Evolutionary conservation across 2,888 invertebrate species (phyloP), one percentile per base, ranked within the genome.

Genomic region (Antheraea assamensis): DNA sequence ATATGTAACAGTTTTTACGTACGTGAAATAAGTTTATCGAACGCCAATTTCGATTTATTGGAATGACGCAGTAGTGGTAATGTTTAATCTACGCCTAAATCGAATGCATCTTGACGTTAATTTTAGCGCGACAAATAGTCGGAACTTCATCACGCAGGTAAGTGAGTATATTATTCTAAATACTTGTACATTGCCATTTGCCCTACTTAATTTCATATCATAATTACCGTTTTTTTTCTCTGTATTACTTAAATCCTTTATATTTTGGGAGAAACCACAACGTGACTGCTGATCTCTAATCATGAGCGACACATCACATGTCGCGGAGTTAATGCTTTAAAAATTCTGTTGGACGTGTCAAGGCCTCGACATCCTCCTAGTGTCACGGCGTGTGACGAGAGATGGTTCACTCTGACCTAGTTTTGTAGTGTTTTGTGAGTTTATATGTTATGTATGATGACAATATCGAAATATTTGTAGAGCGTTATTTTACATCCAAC

Each of bases 281-380:
- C 91, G 91, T 92, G 91, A 89, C 86, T 85, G 76, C 78, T 76
- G 82, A 84, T 82, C 79, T 79, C 82, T 85, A 85, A 90, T 89
- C 89, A 82, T 82, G 80, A 78, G 81, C 80, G 84, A 86, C 82
- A 84, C 72, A 74, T 74, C 70, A 72, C 27, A 24, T 27, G 70
- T 49, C 55, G 73, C 47, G 74, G 74, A 74, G 82, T 83, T 86
- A 84, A 85, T 68, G 68, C n/a, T 68, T 35, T 68, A 87, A 85
- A 84, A 83, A 82, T 82, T 80, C 78, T 80, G 78, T 77, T 77
- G 75, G n/a, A 76, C 77, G 74, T 78, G 82, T 83, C 83, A 83
- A 83, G 82, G 82, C 74, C 78, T 78, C 19, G 61, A 64, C 27
- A 79, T 76, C 72, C 72, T 72, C 66, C 64, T 35, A 75, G 79